Base-by-base conservation (phyloP, 2,888 invertebrate species). In the Stictocephala bisonia region DNA sequence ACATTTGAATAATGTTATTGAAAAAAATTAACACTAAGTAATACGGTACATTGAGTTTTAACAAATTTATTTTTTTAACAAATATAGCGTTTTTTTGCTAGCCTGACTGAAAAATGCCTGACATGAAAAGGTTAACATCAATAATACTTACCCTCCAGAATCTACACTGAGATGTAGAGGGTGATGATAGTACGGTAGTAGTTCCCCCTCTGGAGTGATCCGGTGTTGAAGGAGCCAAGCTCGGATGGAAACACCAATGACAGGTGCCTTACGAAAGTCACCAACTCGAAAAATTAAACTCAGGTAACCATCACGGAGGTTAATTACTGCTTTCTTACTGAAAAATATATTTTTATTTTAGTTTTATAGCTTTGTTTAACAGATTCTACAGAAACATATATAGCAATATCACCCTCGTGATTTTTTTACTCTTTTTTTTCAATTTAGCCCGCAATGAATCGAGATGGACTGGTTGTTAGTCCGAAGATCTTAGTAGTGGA, bases 281-380 rank as follows among this genome's bases (percentile, higher is more conserved):
- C 93, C 93, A 0, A 95, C 90, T 0, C 95, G 86, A 83, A 95
- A 93, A 83, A 94, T 89, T 24, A 96, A 86, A 79, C 92, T 93
- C 20, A 95, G 85, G 73, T 89, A 87, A 0, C 92, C 93, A 81
- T 96, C 93, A 35, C 95, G 88, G 77, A 91, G 89, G 80, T 92
- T 93, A 13, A 96, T 89, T 71, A 87, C 86, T 0, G 87, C 88
- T 78, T 86, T 84, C 69, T 86, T 84, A 78, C 87, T 87, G 81
- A 86, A 68, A 75, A 0, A 68, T 1, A 3, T 11, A 48, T n/a
- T n/a, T n/a, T n/a, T n/a, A n/a, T n/a, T n/a, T n/a, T n/a, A n/a
- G n/a, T 58, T 3, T 26, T 2, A 29, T 2, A 27, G 29, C n/a
- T n/a, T n/a, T n/a, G n/a, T n/a, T n/a, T n/a, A n/a, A n/a, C n/a